Evolutionary conservation across 1,140 invertebrate genomes (phyloP).

Genomic region (Drosophila busckii): DNA sequence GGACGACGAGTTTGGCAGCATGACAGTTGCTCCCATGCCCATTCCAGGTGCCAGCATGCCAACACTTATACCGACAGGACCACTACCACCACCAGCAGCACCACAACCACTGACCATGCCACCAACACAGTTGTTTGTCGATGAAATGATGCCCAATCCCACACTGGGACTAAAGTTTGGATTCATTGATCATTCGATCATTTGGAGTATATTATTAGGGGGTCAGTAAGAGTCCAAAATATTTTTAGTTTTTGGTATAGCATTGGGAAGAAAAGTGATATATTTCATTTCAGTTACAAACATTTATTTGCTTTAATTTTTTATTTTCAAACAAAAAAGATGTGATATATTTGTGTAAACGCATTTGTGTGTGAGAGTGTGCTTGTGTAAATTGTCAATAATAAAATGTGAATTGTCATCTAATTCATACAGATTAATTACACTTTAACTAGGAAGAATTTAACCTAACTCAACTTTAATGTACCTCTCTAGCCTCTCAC

Average conservation of each 20-base stretch:
- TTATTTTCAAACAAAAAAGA: conserved; percentile 28
- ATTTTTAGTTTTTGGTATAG: too few species aligned
- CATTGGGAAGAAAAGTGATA: too few species aligned
- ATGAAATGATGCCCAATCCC: conserved; percentile 46
- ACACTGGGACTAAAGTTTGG: conserved; percentile 44
- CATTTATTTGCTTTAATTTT: conserved; percentile 27
- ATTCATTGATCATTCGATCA: too few species aligned
- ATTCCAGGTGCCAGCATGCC: conserved; percentile 58
- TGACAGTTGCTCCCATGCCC: conserved; percentile 55
- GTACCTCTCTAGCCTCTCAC: too few species aligned
- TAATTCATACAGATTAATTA: too few species aligned
- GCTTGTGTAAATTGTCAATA: conserved; percentile 8
- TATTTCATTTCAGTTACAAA: conserved; percentile 46
- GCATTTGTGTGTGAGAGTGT: conserved; percentile 15
- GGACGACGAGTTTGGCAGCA: conserved; percentile 70
- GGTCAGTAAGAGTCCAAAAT: too few species aligned
- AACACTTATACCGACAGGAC: conserved; percentile 41
- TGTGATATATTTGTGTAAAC: too few species aligned
- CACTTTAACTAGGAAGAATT: too few species aligned
- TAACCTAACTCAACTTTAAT: too few species aligned
- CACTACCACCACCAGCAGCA: conserved; percentile 28
- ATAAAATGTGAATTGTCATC: too few species aligned
- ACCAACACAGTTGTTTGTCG: conserved; percentile 37
- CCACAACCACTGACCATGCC: conserved; percentile 9
- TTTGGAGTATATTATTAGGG: too few species aligned